Percentiles rank a stretch among this genome's conserved stretches.
Evolutionary conservation across 1,140 invertebrate species (phyloP).

Genomic region (Liolophura sinensis): DNA sequence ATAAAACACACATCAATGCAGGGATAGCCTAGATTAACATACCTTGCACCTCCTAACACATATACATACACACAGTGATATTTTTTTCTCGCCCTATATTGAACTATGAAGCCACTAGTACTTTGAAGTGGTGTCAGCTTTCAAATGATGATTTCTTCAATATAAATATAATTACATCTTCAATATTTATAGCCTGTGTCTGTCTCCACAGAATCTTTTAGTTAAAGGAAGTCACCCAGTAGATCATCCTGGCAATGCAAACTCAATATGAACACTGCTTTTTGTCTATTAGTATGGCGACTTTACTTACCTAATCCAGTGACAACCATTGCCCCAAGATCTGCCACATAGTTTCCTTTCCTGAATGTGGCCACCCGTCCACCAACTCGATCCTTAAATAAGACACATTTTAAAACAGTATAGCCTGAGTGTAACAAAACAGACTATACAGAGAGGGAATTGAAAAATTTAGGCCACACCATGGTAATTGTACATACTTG

Average conservation of each 20-base stretch:
- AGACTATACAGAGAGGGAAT: neutral
- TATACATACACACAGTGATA: slow-evolving; percentile 1
- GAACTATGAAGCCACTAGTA: too few species aligned
- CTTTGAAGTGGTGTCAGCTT: too few species aligned
- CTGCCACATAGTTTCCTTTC: slow-evolving; percentile 92
- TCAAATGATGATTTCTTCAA: too few species aligned
- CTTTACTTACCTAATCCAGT: slow-evolving; percentile 62
- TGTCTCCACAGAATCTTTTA: too few species aligned
- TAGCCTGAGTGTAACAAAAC: too few species aligned
- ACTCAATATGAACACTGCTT: too few species aligned
- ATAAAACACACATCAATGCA: slow-evolving; percentile 64
- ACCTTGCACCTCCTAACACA: too few species aligned
- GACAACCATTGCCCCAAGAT: slow-evolving; percentile 77
- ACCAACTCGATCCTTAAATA: slow-evolving; percentile 82
- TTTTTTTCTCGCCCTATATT: neutral
- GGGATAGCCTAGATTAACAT: slow-evolving; percentile 1
- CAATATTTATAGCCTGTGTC: too few species aligned
- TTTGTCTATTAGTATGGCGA: too few species aligned
- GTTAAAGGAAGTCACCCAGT: too few species aligned
- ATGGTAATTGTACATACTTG: neutral
- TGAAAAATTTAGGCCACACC: neutral
- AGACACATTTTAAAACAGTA: neutral
- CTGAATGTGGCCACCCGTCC: slow-evolving; percentile 96
- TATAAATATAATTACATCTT: too few species aligned
- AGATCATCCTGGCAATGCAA: too few species aligned